Base-by-base conservation (phyloP, 2,797 vertebrate species). In the Rhynchotus rufescens region DNA sequence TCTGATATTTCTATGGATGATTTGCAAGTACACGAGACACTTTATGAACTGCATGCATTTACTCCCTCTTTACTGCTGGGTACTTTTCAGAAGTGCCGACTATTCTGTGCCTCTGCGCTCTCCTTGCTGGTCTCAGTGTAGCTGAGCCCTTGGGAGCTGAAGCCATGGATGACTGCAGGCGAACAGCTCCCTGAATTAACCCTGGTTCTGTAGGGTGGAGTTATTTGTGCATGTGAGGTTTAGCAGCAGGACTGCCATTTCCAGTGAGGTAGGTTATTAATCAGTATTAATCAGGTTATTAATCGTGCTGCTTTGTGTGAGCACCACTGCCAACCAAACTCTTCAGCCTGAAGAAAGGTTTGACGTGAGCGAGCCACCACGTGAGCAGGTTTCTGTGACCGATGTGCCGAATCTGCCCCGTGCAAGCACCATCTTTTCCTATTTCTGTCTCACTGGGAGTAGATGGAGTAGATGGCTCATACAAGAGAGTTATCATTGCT, bases 271-370 rank as follows among this genome's bases (percentile, higher is more conserved):
- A 76, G 52, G 7, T 79, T 91, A 86, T 94, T 93, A 94, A 92
- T 96, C 82, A 92, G 19, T 15, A 87, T n/a, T n/a, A n/a, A n/a
- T n/a, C n/a, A 76, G 52, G 7, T 79, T 91, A 86, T 94, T 93
- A 94, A 92, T 96, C 82, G 6, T 1, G 4, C 2, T 1, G 40
- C 60, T 84, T 89, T 92, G 30, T 74, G 51, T 76, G 49, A 78
- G 52, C 40, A 15, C 15, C 73, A 30, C 68, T 89, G 72, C 62
- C 77, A 94, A 93, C 71, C 11, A 74, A 76, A 36, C 21, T 45
- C 88, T 88, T 62, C 82, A 77, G 72, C 66, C 77, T 59, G 57
- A 73, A 49, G 86, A 62, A 91, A 80, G 52, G 22, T 57, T 44
- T 78, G 90, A 80, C 28, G 51, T 0, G 16, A 86, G 77, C 77